These are phyloP conservation scores for Triplophysa dalaica DNA, from an alignment of 2,113 vertebrate genomes.

Conservation along the genomic window DNA sequence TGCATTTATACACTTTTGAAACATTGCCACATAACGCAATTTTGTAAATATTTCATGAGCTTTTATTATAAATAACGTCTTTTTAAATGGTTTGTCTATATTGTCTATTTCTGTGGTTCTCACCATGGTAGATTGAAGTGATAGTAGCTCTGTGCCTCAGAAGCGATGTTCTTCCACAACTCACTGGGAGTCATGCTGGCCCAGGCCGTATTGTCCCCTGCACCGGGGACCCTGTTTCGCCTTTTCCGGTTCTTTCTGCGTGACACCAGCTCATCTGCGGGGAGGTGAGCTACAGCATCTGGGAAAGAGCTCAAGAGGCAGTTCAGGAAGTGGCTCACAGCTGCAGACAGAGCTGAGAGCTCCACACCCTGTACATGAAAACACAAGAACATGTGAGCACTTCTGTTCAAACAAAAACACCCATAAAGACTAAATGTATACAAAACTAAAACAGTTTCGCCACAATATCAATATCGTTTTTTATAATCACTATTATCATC, in stretches of 20 bases:
- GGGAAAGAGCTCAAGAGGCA: slow-evolving; percentile 96
- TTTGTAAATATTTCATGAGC: too few species aligned
- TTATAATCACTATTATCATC: too few species aligned
- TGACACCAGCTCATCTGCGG: slow-evolving; percentile 90
- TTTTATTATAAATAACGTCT: too few species aligned
- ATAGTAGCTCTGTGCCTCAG: slow-evolving; percentile 90
- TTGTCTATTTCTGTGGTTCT: slow-evolving; percentile 20
- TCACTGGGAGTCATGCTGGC: slow-evolving; percentile 91
- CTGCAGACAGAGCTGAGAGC: slow-evolving; percentile 90
- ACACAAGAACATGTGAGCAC: not conserved
- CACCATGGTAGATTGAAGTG: slow-evolving; percentile 89
- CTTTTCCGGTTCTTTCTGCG: slow-evolving; percentile 93
- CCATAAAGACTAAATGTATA: not conserved
- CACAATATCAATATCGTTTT: too few species aligned
- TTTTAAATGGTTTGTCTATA: too few species aligned
- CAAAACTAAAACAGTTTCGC: too few species aligned
- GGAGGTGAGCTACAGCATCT: slow-evolving; percentile 91
- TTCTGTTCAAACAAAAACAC: not conserved
- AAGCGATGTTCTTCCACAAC: slow-evolving; percentile 92
- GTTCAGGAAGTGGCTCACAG: slow-evolving; percentile 98
- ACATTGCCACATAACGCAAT: too few species aligned
- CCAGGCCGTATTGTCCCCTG: slow-evolving; percentile 92
- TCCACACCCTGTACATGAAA: slow-evolving; percentile 83
- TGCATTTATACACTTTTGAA: too few species aligned
- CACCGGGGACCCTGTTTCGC: slow-evolving; percentile 85